These are phyloP conservation scores for Penaeus indicus DNA, from an alignment of 1,140 invertebrate genomes.

Conservation along the genomic window DNA sequence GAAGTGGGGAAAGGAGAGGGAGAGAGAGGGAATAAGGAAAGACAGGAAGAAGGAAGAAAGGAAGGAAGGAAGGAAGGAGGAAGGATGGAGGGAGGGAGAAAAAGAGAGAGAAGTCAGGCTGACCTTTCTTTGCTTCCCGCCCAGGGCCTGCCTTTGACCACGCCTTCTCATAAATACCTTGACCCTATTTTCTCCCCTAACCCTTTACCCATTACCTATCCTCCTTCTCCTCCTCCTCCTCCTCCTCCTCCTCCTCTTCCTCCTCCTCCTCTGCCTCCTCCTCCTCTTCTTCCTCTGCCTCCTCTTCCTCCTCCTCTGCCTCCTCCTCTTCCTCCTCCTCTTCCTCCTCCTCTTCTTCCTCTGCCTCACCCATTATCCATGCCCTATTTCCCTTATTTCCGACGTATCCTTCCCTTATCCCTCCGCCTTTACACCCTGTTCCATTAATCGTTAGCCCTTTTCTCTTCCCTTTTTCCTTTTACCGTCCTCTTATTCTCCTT, in stretches of 20 bases:
- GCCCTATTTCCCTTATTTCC: not conserved
- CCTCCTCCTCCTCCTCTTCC: no score
- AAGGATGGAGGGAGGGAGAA: not conserved
- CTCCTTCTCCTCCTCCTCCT: not conserved
- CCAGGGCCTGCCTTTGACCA: not conserved
- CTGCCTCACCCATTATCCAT: not conserved
- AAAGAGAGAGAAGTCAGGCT: not conserved
- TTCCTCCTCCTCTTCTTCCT: not conserved
- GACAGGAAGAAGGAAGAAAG: not conserved
- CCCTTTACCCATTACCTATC: not conserved
- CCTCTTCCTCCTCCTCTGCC: no score
- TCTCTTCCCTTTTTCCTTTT: not conserved
- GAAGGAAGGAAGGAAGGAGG: not conserved
- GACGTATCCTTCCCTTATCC: not conserved
- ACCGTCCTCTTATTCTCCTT: not conserved
- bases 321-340: no score
- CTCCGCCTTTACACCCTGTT: not conserved
- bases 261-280: no score
- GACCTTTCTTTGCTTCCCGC: not conserved
- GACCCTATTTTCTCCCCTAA: not conserved
- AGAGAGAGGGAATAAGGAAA: not conserved
- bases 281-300: not conserved
- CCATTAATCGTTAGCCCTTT: not conserved
- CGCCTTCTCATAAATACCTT: not conserved
- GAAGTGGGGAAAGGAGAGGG: not conserved